Evolutionary conservation across 2,797 vertebrate species (phyloP).

Genomic region (Acestrorhynchus altus): DNA sequence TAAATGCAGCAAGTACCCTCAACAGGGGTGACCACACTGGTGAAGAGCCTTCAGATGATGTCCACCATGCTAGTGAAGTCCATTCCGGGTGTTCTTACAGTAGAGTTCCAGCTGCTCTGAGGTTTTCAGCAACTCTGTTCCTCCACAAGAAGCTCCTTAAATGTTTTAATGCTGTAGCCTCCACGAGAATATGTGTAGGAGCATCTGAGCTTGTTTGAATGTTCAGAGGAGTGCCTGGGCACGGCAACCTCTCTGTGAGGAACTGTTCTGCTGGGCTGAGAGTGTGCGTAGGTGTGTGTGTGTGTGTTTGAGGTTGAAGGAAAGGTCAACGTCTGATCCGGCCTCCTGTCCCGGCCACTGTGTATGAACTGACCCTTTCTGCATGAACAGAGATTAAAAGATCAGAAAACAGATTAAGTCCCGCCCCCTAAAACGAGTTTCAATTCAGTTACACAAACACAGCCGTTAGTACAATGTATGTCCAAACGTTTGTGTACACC

Average conservation of each 20-base stretch:
- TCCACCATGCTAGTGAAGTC: constrained; percentile 10
- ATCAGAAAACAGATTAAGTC: constrained; percentile 1
- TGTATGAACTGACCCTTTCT: neutral
- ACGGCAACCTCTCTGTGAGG: constrained; percentile 10
- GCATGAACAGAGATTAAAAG: neutral
- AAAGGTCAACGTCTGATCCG: constrained; percentile 44
- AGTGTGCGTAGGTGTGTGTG: neutral
- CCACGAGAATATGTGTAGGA: constrained; percentile 27
- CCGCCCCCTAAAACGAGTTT: neutral
- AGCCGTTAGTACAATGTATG: no score
- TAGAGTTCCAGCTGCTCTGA: neutral
- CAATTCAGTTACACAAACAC: no score
- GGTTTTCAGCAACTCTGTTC: no score
- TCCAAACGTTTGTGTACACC: no score
- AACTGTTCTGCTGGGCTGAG: constrained; percentile 13
- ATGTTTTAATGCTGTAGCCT: constrained; percentile 14
- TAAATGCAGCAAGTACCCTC: neutral
- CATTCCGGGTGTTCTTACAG: constrained; percentile 12
- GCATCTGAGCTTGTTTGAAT: constrained; percentile 8
- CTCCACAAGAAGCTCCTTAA: neutral
- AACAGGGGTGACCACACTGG: neutral
- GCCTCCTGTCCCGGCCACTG: neutral
- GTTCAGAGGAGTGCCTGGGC: constrained; percentile 6
- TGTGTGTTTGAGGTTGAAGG: constrained; percentile 20
- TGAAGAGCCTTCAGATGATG: constrained; percentile 7